phyloP scores from a whole-genome alignment of 2,113 vertebrate species.

The Budorcas taxicolor region DNA sequence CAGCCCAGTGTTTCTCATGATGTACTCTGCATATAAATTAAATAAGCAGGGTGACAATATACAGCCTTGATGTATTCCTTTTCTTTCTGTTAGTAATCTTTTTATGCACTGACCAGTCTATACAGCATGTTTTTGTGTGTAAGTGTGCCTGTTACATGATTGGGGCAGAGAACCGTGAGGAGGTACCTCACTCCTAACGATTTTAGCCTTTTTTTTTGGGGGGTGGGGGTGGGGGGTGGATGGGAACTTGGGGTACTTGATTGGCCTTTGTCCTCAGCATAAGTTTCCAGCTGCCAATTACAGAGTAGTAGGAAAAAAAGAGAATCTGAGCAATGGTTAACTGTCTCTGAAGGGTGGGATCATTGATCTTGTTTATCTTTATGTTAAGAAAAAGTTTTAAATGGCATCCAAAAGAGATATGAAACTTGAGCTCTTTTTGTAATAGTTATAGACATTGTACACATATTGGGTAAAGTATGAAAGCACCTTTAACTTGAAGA shows the following conservation, averaged over 20 bases:
- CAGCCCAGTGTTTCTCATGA: no score
- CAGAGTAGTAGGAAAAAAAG: not conserved
- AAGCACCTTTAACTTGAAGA: not conserved
- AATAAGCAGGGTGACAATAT: no score
- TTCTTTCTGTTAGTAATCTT: not conserved
- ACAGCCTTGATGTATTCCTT: no score
- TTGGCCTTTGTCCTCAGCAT: not conserved
- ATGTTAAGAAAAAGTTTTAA: not conserved
- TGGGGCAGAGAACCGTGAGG: not conserved
- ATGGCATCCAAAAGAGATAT: not conserved
- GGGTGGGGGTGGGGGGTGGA: accelerated
- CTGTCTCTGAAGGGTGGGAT: not conserved
- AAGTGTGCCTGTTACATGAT: no score
- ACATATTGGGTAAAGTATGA: not conserved
- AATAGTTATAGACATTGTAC: not conserved
- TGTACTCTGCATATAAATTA: no score
- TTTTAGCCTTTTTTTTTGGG: not conserved
- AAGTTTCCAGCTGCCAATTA: not conserved
- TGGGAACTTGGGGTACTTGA: not conserved
- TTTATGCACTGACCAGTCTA: not conserved
- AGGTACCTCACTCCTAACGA: not conserved
- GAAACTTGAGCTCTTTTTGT: not conserved
- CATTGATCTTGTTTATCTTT: not conserved
- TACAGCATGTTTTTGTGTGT: not conserved
- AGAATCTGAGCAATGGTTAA: not conserved